Evolutionary conservation across 2,113 vertebrate species (phyloP), one percentile per base, ranked within the genome.

Genomic region (Corvus hawaiiensis): DNA sequence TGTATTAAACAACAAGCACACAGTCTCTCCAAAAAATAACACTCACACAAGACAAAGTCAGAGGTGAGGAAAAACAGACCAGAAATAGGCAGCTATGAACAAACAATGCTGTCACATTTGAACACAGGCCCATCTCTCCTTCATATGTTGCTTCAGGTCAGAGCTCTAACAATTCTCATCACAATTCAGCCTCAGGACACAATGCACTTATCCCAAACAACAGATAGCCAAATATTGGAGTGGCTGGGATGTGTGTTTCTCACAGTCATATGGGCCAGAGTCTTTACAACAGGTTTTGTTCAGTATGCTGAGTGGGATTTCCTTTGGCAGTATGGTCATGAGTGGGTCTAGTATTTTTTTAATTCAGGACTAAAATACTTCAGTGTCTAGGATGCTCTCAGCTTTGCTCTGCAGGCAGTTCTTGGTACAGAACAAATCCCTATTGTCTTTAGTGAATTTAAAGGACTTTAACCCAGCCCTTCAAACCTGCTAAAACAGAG

Each of bases 291-390:
- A 90, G 67, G 63, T 62, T 96, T 93, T 6, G 1, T 71, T 94
- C 58, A 78, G 32, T n/a, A 85, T 35, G 82, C 87, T 80, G 87
- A 81, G 91, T 87, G 63, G 67, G 83, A 69, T 87, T 91, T 54
- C 94, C 95, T 98, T 97, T 97, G 95, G 95, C 94, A 97, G 94
- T 94, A 94, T 86, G 77, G 91, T 94, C 78, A 94, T 87, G 76
- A 95, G 80, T 75, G 72, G 64, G 64, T 74, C 80, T 95, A 91
- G 33, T 66, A 39, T 81, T 32, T 49, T 61, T 83, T 93, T 32
- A 96, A 41, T 84, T 94, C 74, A 89, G 87, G 91, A 91, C 93
- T 97, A 74, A 96, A 95, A 90, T 55, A 52, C 54, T 96, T 95
- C 92, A 63, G 90, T 44, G 69, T 92, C 89, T 91, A 61, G 74